Evolutionary conservation across 2,797 vertebrate genomes (phyloP), one percentile per base, ranked within the genome.

Genomic region (Pangasius macronema): DNA sequence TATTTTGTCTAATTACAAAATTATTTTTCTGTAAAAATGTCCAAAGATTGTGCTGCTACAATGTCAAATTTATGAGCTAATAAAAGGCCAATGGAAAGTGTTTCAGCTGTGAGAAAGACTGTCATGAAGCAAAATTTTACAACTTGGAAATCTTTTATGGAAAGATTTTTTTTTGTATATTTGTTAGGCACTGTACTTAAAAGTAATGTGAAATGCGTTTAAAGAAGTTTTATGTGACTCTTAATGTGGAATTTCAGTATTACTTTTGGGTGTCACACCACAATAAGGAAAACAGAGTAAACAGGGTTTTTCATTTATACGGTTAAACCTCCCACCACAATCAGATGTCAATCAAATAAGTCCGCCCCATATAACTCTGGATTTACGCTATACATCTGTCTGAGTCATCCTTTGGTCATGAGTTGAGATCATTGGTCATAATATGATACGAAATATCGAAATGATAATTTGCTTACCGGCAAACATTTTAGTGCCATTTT

Each of bases 11-110:
- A 80, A 59, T 18, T 8, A 22, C 67, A 3, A 65, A 67, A 86
- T n/a, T 33, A 24, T 39, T 85, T 86, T 87, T 55, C 30, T 14
- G n/a, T 75, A 87, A n/a, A 63, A 87, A 67, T 39, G 22, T 67
- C 46, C 59, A 33, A 82, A 65, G 63, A 16, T 65, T 65, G 59
- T 83, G 76, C 63, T 87, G 73, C 65, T 80, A 61, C 18, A 20
- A 5, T 72, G 70, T 83, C 4, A 39, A 18, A 27, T 59, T 59
- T 57, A 39, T 76, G 18, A 84, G 11, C 65, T 81, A 76, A 55
- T 27, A 84, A 63, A 79, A 7, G 24, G 36, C 57, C 57, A 18
- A 9, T 27, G 22, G 24, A 63, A 82, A 3, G 55, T 18, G 24
- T 82, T 39, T 42, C 1, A 4, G 1, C 36, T n/a, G 2, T 16